Conservation (phyloP, 2,113 vertebrate genomes). For the Pseudonaja textilis region DNA sequence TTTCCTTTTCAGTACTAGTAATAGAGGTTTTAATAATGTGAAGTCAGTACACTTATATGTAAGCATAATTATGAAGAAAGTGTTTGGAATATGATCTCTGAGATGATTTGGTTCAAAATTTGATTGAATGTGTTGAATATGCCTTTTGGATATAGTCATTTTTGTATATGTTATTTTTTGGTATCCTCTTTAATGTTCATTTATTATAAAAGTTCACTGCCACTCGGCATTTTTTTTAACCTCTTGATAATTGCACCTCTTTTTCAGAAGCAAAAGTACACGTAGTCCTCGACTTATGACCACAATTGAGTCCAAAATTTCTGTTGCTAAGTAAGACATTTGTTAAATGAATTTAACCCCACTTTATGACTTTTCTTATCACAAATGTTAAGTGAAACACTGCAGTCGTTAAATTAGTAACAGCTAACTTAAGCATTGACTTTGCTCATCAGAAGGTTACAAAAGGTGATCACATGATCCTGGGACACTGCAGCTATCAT, state of each 20-base stretch:
- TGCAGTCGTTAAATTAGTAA: background rate
- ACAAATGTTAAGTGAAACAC: background rate
- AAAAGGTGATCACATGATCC: background rate
- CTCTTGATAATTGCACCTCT: background rate
- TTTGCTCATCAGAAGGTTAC: background rate
- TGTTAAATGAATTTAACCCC: background rate
- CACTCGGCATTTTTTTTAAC: background rate
- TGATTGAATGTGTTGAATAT: background rate
- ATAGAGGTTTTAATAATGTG: background rate
- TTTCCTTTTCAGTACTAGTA: background rate
- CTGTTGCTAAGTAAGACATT: background rate
- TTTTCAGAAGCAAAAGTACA: background rate
- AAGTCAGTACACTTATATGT: background rate
- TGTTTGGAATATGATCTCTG: background rate
- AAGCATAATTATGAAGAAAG: background rate
- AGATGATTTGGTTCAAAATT: background rate
- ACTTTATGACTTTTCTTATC: background rate
- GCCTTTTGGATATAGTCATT: background rate
- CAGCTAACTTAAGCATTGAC: background rate
- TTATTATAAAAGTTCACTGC: background rate
- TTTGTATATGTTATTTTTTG: background rate
- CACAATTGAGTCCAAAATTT: background rate
- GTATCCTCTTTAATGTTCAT: background rate
- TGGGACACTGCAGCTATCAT: background rate
- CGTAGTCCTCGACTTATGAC: background rate